Evolutionary conservation across 2,797 vertebrate species (phyloP), one percentile per base, ranked within the genome.

Genomic region (Telmatherina bonti): DNA sequence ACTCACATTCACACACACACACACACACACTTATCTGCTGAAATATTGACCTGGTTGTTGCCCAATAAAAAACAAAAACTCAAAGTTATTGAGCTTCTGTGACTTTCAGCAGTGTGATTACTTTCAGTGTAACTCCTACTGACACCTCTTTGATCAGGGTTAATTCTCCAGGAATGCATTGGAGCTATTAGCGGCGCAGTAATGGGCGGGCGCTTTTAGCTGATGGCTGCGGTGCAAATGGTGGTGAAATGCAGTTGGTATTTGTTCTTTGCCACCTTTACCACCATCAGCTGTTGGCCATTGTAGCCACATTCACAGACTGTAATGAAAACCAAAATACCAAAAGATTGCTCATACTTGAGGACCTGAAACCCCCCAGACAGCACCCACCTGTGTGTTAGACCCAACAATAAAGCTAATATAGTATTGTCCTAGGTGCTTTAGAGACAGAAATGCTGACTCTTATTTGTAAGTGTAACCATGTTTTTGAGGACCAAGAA

Each of bases 141-240:
- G 22, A 70, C 64, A 30, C 59, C 29, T 81, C 67, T 77, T 69
- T 86, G 76, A 86, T 86, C 60, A 52, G 78, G 60, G 29, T 62
- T 62, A 45, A 58, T 73, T 84, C 83, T 86, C 51, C 68, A 74
- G 88, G 86, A 91, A 92, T 93, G 86, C 81, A 85, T 76, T 78
- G 36, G 63, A 72, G 84, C 87, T 93, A 94, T 94, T 92, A 91
- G 72, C 63, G 62, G 90, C 85, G 29, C 75, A 70, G 84, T 49
- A 84, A 91, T 89, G 86, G 76, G 76, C 84, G 71, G 78, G 83
- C 20, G 66, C 87, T 84, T 69, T 70, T 78, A 62, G 71, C 73
- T 10, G 31, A 83, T 35, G 83, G 88, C 94, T 94, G 93, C 92
- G 94, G 93, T 88, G 88, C 91, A 91, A 92, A 93, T 91, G 88